Conservation (phyloP, 92 coral and sea anemone genomes). For the Porites cylindrica region DNA sequence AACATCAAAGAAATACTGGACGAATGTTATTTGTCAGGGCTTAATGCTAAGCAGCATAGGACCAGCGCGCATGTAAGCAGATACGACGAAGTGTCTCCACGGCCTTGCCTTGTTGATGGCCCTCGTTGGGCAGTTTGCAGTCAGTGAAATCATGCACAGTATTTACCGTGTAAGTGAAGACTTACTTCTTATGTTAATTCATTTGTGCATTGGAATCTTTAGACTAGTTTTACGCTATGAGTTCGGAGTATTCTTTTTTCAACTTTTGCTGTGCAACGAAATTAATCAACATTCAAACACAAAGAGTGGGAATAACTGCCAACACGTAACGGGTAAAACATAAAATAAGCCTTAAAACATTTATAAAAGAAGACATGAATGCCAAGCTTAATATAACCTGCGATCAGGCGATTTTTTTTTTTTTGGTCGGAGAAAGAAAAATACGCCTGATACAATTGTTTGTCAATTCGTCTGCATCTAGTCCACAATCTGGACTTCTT, state of each 20-base stretch:
- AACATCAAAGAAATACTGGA: slow-evolving; percentile 48
- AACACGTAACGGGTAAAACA: too few species aligned
- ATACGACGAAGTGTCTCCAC: slow-evolving; percentile 23
- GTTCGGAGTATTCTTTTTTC: too few species aligned
- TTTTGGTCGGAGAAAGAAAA: too few species aligned
- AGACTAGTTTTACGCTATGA: neutral
- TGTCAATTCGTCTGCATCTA: too few species aligned
- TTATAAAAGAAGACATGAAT: too few species aligned
- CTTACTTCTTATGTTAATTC: neutral
- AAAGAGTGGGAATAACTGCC: too few species aligned
- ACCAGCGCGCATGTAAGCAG: slow-evolving; percentile 34
- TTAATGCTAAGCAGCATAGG: slow-evolving; percentile 37
- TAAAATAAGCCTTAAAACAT: too few species aligned
- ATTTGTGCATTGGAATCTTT: neutral
- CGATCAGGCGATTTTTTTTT: too few species aligned
- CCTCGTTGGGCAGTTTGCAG: slow-evolving; percentile 57
- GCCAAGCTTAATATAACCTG: too few species aligned
- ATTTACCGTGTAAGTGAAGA: neutral
- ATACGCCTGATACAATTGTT: neutral
- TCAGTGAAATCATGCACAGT: neutral
- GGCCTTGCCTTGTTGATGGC: slow-evolving; percentile 44
- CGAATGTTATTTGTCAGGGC: slow-evolving; percentile 9
- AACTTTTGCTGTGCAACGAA: too few species aligned
- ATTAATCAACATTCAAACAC: too few species aligned
- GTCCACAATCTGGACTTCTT: too few species aligned